Conservation (phyloP, 2,113 vertebrate species). For the Leptodactylus fuscus region DNA sequence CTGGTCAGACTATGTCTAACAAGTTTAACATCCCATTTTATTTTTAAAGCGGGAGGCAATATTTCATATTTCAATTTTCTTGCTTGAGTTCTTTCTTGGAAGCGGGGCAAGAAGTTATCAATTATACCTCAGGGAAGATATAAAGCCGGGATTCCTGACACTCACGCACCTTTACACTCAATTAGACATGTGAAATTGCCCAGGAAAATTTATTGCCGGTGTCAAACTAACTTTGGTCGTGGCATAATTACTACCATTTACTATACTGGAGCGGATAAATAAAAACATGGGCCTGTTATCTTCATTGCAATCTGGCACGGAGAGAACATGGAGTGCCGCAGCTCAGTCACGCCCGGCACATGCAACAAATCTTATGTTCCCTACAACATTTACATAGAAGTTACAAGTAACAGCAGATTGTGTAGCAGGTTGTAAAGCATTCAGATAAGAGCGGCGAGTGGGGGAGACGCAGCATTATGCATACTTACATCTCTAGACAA, state of each 20-base stretch:
- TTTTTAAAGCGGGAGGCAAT: constrained; percentile 31
- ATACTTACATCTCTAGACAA: no score
- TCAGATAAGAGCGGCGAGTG: not conserved
- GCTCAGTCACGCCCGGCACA: not conserved
- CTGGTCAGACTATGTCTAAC: not conserved
- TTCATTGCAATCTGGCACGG: constrained; percentile 40
- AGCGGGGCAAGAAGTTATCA: constrained; percentile 41
- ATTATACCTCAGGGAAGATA: constrained; percentile 38
- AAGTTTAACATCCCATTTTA: not conserved
- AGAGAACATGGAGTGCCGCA: not conserved
- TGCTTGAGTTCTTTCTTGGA: constrained; percentile 38
- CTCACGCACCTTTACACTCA: constrained; percentile 33
- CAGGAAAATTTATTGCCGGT: constrained; percentile 52
- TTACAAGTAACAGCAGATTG: not conserved
- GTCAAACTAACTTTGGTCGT: constrained; percentile 43
- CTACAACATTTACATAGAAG: not conserved
- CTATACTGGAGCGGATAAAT: constrained; percentile 28
- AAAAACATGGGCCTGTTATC: constrained; percentile 14
- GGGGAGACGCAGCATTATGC: not conserved
- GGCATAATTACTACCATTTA: constrained; percentile 52
- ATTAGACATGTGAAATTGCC: constrained; percentile 50
- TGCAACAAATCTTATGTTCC: not conserved
- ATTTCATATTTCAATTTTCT: constrained; percentile 32
- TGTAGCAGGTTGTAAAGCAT: not conserved
- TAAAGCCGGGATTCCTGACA: constrained; percentile 42